A percentile compares a stretch with the other conserved stretches of the same genome.
Conservation (phyloP, 2,888 invertebrate genomes). For the Glaucopsyche alexis region DNA sequence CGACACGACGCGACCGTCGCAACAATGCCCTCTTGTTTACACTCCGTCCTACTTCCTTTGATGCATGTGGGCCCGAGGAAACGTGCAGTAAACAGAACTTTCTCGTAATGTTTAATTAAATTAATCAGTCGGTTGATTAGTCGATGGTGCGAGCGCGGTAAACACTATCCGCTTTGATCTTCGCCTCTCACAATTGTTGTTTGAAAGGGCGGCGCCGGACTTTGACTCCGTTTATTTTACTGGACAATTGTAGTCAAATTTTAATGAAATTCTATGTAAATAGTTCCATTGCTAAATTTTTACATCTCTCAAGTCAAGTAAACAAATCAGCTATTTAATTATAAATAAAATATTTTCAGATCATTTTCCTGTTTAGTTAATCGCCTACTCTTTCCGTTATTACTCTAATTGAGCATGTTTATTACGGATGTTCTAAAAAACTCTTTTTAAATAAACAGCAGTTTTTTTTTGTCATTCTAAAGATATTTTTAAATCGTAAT, state of each 20-base stretch:
- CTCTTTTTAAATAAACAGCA: background rate
- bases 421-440: background rate
- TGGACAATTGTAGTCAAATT: slow-evolving; percentile 37
- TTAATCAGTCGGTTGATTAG: slow-evolving; percentile 80
- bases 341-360: background rate
- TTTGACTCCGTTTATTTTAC: slow-evolving; percentile 35
- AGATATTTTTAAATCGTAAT: background rate
- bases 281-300: background rate
- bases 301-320: background rate
- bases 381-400: background rate
- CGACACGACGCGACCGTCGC: slow-evolving; percentile 49
- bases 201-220: slow-evolving; percentile 40
- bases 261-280: slow-evolving; percentile 30
- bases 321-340: background rate
- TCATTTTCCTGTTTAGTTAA: background rate
- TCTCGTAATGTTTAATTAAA: slow-evolving; percentile 81
- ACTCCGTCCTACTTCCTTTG: slow-evolving; percentile 73
- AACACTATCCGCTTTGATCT: slow-evolving; percentile 76
- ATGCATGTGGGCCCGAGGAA: slow-evolving; percentile 78
- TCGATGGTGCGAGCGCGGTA: slow-evolving; percentile 75
- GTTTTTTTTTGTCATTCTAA: background rate
- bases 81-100: slow-evolving; percentile 78
- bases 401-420: background rate
- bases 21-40: slow-evolving; percentile 70
- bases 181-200: slow-evolving; percentile 63